Base-by-base conservation (phyloP, 2,797 vertebrate genomes). In the Paedocypris micromegethes region DNA sequence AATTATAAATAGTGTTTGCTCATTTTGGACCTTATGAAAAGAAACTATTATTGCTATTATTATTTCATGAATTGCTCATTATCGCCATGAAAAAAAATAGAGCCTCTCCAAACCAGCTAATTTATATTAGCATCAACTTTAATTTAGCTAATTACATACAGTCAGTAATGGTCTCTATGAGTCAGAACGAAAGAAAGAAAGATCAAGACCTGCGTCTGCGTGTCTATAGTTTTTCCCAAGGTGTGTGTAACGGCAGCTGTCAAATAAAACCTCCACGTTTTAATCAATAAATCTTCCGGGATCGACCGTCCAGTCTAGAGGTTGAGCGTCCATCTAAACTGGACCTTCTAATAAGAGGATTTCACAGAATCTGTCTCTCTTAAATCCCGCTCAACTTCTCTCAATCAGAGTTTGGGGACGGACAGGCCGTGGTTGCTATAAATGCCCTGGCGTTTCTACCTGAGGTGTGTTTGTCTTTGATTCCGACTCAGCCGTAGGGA, bases 341-440 rank as follows among this genome's bases (percentile, higher is more conserved):
- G 5, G 71, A 55, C 53, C 23, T 57, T 64, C 68, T 70, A 70
- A 72, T 63, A 73, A 65, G 60, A 51, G 49, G 67, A 66, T 66
- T 70, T 59, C 53, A 76, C 72, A 39, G 9, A 74, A 72, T 74
- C 62, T 9, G 74, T 73, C 66, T 65, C 63, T 63, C 57, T 76
- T 71, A 71, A 53, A 64, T 55, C 64, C 70, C 58, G 46, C 59
- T 59, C 57, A 46, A 23, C 23, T 23, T 75, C 61, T 66, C 60
- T 75, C 68, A 59, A 68, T 75, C 54, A 47, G 58, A 44, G 68
- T 48, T 58, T 58, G 40, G 60, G 61, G 54, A 64, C 63, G 45
- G 37, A 70, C 40, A 58, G 2, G 37, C 60, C 38, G 2, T 38
- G 42, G 50, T 64, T 70, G 45, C 37, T n/a, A 46, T 58, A 60